A percentile compares a stretch with the other conserved stretches of the same genome.
Conservation (phyloP, 2,797 vertebrate species). For the Labeo calbasu region DNA sequence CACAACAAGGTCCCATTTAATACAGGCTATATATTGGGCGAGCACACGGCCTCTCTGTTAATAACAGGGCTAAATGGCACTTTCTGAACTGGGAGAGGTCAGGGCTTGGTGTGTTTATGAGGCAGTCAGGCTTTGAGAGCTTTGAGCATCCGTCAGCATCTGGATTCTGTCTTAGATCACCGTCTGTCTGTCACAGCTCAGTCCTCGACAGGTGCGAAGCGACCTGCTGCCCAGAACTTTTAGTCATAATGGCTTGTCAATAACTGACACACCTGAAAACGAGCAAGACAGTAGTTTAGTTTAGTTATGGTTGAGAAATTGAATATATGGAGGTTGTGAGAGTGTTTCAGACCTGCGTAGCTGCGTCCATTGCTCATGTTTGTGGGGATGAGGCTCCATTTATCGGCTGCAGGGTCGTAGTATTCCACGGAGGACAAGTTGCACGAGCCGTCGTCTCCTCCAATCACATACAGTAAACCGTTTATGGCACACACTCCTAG, state of each 20-base stretch:
- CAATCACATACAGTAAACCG: conserved; percentile 93
- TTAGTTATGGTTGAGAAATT: neutral
- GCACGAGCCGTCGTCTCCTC: conserved; percentile 95
- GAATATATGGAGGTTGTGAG: no score
- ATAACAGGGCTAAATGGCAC: conserved; percentile 46
- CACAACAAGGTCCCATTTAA: neutral
- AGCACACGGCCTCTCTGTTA: conserved; percentile 18
- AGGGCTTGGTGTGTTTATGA: neutral
- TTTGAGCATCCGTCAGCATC: conserved; percentile 13
- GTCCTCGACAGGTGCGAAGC: conserved; percentile 8
- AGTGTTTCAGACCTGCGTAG: conserved; percentile 83
- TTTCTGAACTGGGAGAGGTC: conserved; percentile 16
- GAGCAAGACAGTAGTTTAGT: neutral
- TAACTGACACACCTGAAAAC: conserved; percentile 79
- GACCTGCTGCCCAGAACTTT: conserved; percentile 48
- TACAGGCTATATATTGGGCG: neutral
- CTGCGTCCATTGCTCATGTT: conserved; percentile 98
- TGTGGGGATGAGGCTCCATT: conserved; percentile 92
- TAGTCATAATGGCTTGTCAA: conserved; percentile 81
- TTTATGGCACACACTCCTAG: conserved; percentile 93
- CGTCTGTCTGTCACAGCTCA: conserved; percentile 52
- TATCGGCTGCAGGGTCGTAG: conserved; percentile 91
- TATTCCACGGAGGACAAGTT: conserved; percentile 95
- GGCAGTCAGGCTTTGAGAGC: conserved; percentile 23
- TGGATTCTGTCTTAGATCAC: conserved; percentile 45